Evolutionary conservation across 2,888 invertebrate genomes (phyloP).

Genomic region (Diploptera punctata): DNA sequence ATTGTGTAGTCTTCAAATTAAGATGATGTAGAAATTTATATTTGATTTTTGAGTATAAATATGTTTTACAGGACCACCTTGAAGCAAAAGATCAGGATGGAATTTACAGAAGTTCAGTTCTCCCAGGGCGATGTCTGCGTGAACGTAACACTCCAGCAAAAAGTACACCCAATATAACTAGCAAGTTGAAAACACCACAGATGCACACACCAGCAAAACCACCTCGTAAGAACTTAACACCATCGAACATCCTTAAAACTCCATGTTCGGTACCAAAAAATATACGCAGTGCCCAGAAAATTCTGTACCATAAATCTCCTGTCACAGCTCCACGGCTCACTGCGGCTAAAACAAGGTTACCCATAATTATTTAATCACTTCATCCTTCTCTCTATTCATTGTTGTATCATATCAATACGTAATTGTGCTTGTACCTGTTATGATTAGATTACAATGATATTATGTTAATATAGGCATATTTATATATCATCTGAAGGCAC

Average conservation of each 20-base stretch:
- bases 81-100: neutral
- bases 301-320: neutral
- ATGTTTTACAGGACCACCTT: conserved; percentile 11
- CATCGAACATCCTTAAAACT: neutral
- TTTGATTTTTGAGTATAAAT: no score
- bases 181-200: neutral
- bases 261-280: neutral
- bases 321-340: neutral
- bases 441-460: no score
- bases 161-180: neutral
- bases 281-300: neutral
- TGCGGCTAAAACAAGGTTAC: neutral
- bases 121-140: neutral
- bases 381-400: no score
- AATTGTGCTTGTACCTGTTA: no score
- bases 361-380: conserved; percentile 3
- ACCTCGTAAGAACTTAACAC: neutral
- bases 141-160: conserved; percentile 2
- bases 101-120: conserved; percentile 4
- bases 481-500: no score
- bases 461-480: no score
- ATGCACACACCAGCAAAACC: neutral
- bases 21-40: no score
- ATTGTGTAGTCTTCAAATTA: no score
- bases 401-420: no score